Percentiles rank a stretch among this genome's conserved stretches.
Conservation (phyloP, 2,888 invertebrate genomes). For the Aphidoletes aphidimyza region DNA sequence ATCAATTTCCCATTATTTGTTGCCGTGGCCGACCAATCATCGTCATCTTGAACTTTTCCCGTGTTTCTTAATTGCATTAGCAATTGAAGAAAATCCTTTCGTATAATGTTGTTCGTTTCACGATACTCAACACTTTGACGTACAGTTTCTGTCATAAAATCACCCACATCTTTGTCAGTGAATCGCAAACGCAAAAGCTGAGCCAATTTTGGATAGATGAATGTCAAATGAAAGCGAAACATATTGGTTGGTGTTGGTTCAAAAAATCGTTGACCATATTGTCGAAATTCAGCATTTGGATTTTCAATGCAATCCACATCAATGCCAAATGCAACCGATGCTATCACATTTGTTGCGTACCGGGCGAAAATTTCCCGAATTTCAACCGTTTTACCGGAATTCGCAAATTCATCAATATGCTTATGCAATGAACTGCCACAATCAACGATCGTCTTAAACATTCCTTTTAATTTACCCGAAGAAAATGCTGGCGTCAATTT, state of each 20-base stretch:
- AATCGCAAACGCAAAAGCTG: not conserved
- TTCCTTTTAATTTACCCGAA: constrained; percentile 71
- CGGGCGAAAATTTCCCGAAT: constrained; percentile 63
- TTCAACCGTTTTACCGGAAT: constrained; percentile 65
- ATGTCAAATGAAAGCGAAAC: not conserved
- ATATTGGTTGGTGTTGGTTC: constrained; percentile 58
- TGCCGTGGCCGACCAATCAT: not conserved
- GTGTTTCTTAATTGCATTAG: not conserved
- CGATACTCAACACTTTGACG: not conserved
- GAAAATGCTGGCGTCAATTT: constrained; percentile 73
- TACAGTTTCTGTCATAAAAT: constrained; percentile 45
- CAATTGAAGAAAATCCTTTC: constrained; percentile 19
- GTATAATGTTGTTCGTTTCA: not conserved
- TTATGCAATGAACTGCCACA: constrained; percentile 68
- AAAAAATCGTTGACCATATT: constrained; percentile 59
- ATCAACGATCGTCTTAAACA: constrained; percentile 70
- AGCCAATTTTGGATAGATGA: not conserved
- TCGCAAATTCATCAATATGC: constrained; percentile 63
- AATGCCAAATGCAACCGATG: constrained; percentile 63
- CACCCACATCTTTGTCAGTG: constrained; percentile 37
- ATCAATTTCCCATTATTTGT: not conserved
- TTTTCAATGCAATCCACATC: constrained; percentile 60
- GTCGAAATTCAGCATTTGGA: constrained; percentile 60
- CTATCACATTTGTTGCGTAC: constrained; percentile 63
- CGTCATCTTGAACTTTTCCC: not conserved